phyloP scores from a whole-genome alignment of 2,113 vertebrate genomes.

The Phalacrocorax aristotelis region DNA sequence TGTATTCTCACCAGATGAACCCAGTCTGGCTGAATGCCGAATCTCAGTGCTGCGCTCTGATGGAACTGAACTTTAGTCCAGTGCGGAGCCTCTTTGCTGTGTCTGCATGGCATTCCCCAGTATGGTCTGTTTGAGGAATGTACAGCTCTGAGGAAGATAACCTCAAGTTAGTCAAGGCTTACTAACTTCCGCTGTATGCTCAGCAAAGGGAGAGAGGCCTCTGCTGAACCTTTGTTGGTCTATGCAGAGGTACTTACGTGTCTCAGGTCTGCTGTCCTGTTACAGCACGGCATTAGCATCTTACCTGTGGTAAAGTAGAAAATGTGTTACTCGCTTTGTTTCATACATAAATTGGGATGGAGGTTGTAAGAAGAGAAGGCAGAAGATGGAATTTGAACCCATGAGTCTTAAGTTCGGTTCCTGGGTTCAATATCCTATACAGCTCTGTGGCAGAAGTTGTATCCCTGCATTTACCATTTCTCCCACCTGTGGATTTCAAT shows the following conservation, averaged over 20 bases:
- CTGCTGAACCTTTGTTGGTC: background rate
- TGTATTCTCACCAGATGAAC: fast-evolving
- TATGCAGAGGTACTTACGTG: fast-evolving
- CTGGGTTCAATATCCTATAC: background rate
- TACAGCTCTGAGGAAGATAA: background rate
- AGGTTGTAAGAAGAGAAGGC: background rate
- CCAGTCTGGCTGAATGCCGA: background rate
- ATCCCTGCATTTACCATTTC: background rate
- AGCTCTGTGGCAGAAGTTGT: background rate
- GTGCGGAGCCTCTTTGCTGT: too few species aligned
- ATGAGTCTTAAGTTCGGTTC: background rate
- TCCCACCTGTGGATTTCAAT: background rate
- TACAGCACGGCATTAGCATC: background rate
- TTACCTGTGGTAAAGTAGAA: background rate
- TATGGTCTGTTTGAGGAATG: background rate
- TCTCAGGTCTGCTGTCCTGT: background rate
- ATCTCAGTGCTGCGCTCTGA: background rate
- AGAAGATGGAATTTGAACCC: background rate
- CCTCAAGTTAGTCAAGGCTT: background rate
- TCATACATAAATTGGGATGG: background rate
- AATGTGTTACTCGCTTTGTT: background rate
- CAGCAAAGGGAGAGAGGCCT: background rate
- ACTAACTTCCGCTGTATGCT: fast-evolving
- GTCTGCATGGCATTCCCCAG: fast-evolving
- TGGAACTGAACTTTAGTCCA: background rate